Conservation (phyloP, 2,113 vertebrate species). For the Semnopithecus entellus region DNA sequence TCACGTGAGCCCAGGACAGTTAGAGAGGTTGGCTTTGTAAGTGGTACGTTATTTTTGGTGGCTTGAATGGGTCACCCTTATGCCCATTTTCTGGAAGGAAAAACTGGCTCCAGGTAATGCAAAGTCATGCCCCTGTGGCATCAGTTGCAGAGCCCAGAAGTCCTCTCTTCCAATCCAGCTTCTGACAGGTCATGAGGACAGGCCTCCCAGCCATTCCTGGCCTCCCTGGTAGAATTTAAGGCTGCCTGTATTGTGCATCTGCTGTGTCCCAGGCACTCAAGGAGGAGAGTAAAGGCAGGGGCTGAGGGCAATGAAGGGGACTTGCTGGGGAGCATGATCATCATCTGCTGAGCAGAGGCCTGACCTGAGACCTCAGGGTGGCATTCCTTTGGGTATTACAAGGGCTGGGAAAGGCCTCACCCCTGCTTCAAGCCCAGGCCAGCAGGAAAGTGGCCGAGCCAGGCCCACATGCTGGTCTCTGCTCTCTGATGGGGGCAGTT, state of each 20-base stretch:
- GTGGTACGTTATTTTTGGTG: accelerated
- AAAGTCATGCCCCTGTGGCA: background rate
- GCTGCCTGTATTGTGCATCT: background rate
- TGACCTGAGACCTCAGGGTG: no score
- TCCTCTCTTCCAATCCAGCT: background rate
- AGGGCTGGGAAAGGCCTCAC: background rate
- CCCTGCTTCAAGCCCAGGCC: background rate
- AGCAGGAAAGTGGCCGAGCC: background rate
- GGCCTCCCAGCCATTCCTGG: background rate
- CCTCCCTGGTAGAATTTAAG: background rate
- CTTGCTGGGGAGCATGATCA: background rate
- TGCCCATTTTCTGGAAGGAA: background rate
- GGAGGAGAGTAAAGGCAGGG: background rate
- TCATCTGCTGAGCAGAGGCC: background rate
- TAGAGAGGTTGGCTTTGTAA: background rate
- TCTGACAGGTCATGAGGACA: background rate
- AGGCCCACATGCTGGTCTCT: background rate
- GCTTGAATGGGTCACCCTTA: accelerated
- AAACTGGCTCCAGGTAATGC: background rate
- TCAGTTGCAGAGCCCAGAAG: background rate
- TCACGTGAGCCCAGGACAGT: background rate
- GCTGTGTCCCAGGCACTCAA: no score
- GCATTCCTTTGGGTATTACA: background rate
- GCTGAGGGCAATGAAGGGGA: background rate
- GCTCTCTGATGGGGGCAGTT: background rate